A percentile compares a stretch with the other conserved stretches of the same genome.
Conservation (phyloP, 1,140 invertebrate genomes). For the Bombus ignitus region DNA sequence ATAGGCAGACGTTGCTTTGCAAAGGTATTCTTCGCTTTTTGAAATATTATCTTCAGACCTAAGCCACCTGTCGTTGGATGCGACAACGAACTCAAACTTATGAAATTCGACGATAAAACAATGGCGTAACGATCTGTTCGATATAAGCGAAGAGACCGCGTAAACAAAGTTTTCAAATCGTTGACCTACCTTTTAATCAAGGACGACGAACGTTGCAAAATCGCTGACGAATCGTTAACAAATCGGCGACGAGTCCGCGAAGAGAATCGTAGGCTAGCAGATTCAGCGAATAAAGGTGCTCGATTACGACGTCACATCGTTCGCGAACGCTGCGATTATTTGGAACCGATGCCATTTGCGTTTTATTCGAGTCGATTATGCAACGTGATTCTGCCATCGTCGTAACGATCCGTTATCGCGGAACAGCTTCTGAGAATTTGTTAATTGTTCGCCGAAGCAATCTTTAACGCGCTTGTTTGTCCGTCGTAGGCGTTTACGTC, state of each 20-base stretch:
- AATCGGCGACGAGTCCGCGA: neutral
- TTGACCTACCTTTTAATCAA: neutral
- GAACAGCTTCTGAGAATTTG: neutral
- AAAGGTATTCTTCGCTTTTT: neutral
- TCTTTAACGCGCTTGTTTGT: neutral
- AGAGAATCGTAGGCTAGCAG: neutral
- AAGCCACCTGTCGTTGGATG: neutral
- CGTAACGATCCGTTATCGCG: neutral
- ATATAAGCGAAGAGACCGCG: neutral
- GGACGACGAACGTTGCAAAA: neutral
- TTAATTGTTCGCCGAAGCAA: neutral
- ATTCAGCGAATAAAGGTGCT: slow-evolving; percentile 12
- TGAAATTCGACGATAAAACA: neutral
- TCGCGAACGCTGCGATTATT: neutral
- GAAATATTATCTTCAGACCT: neutral
- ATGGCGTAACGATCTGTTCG: neutral
- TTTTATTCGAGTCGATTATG: neutral
- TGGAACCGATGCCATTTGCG: neutral
- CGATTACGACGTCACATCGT: neutral
- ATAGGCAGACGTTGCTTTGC: neutral
- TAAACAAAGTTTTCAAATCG: neutral
- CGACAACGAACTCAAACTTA: neutral
- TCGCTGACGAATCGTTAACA: slow-evolving; percentile 31
- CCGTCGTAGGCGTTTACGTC: neutral
- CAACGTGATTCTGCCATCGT: neutral